These are phyloP conservation scores for Carassius auratus DNA, from an alignment of 2,113 vertebrate species.

Conservation along the genomic window DNA sequence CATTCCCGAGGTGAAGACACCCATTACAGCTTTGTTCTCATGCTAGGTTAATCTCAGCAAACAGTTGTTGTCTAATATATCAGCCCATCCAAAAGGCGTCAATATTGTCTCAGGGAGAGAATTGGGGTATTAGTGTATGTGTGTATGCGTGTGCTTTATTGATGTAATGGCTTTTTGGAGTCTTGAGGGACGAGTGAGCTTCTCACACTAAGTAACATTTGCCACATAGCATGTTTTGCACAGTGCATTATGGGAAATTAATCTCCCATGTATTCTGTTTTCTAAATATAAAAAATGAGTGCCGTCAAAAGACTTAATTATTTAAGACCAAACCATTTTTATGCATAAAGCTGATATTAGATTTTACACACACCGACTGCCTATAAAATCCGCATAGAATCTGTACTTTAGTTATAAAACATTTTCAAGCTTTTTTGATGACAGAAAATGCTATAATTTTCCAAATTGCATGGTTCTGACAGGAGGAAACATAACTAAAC, in stretches of 20 bases:
- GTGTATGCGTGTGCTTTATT: neutral
- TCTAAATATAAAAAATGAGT: neutral
- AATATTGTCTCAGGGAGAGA: slow-evolving; percentile 70
- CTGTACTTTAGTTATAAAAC: neutral
- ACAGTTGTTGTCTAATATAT: slow-evolving; percentile 69
- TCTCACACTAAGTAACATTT: slow-evolving; percentile 28
- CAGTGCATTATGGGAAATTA: neutral
- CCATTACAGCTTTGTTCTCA: slow-evolving; percentile 42
- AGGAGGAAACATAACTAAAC: slow-evolving; percentile 13
- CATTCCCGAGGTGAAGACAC: slow-evolving; percentile 33
- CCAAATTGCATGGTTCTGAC: neutral
- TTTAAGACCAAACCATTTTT: slow-evolving; percentile 14
- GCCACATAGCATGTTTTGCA: neutral
- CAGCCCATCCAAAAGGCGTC: slow-evolving; percentile 60
- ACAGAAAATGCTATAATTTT: slow-evolving; percentile 11
- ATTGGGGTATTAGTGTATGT: slow-evolving; percentile 49
- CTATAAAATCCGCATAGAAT: neutral
- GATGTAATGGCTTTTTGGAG: slow-evolving; percentile 23
- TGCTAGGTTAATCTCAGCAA: slow-evolving; percentile 67
- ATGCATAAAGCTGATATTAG: neutral
- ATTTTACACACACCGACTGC: too few relatives aligned
- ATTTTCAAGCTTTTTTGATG: slow-evolving; percentile 14
- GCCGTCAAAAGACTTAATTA: slow-evolving; percentile 9
- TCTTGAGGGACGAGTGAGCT: slow-evolving; percentile 1
- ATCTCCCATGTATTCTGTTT: neutral